Base-by-base conservation (phyloP, 2,113 vertebrate species). In the Triplophysa rosa region DNA sequence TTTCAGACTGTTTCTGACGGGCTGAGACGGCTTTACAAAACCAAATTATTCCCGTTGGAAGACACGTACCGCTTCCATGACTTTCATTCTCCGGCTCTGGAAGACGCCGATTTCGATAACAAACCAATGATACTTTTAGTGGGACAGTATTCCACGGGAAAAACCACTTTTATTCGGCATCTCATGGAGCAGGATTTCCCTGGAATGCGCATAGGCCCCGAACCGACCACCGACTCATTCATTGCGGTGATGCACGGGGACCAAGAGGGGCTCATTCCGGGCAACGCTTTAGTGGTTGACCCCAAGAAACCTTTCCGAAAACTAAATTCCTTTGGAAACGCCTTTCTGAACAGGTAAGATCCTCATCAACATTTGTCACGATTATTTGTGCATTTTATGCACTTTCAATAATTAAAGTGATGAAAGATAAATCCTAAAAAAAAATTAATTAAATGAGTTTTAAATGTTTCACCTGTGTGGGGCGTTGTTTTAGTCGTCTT, bases 91-190 rank as follows among this genome's bases (percentile, higher is more conserved):
- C 94, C 94, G 0, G 94, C 94, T 19, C 87, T 95, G 87, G 95
- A 95, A 85, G 93, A 95, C 78, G 95, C 95, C 8, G 95, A 95
- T 87, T 95, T 95, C 88, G 92, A 90, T 58, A 88, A 87, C 82
- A 88, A 88, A 62, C 94, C 95, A 69, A 95, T 96, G 95, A 93
- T 96, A 80, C 89, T 96, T 54, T 89, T 95, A 67, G 95, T 95
- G 86, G 95, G 94, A 40, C 94, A 96, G 87, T 96, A 96, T 87
- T 95, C 95, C 86, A 96, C 95, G 0, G 95, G 95, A 77, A 95
- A 95, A 90, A 95, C 95, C 86, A 95, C 94, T 65, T 95, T 95
- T 85, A 95, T 95, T 87, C 86, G 91, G 0, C 92, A 94, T 86
- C 86, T 94, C 52, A 92, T 94, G 83, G 93, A 94, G 89, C 91